These are phyloP conservation scores for Fringilla coelebs DNA, from an alignment of 2,797 vertebrate genomes.

Conservation along the genomic window DNA sequence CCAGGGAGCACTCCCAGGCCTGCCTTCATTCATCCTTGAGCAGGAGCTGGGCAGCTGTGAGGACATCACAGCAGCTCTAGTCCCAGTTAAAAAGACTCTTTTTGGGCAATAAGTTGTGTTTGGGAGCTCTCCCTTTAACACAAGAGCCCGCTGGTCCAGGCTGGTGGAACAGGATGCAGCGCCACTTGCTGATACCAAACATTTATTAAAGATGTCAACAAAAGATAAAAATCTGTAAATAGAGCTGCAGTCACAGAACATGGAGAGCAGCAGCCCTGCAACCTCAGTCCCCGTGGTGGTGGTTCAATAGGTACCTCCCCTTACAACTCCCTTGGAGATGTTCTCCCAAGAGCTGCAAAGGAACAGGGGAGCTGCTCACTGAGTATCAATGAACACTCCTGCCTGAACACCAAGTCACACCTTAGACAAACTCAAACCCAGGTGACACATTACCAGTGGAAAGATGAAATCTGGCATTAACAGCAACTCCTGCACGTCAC, in stretches of 20 bases:
- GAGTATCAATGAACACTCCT: background rate
- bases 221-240: background rate
- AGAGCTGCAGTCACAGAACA: background rate
- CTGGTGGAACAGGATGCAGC: background rate
- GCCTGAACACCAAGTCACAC: background rate
- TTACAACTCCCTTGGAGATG: background rate
- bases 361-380: background rate
- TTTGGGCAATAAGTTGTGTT: background rate
- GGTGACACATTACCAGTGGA: background rate
- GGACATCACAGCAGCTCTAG: background rate
- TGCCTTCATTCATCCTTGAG: background rate
- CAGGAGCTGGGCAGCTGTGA: background rate
- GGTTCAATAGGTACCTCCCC: background rate
- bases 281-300: background rate
- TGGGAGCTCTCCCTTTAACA: background rate
- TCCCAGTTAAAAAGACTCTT: background rate
- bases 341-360: background rate
- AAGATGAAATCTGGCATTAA: slow-evolving; percentile 24
- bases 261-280: background rate
- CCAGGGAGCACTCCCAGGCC: background rate
- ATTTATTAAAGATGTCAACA: background rate
- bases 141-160: background rate
- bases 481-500: slow-evolving; percentile 19
- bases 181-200: background rate
- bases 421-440: background rate